Percentiles rank a stretch among this genome's conserved stretches.
phyloP scores from a whole-genome alignment of 2,113 vertebrate species.

The Thamnophis sirtalis region DNA sequence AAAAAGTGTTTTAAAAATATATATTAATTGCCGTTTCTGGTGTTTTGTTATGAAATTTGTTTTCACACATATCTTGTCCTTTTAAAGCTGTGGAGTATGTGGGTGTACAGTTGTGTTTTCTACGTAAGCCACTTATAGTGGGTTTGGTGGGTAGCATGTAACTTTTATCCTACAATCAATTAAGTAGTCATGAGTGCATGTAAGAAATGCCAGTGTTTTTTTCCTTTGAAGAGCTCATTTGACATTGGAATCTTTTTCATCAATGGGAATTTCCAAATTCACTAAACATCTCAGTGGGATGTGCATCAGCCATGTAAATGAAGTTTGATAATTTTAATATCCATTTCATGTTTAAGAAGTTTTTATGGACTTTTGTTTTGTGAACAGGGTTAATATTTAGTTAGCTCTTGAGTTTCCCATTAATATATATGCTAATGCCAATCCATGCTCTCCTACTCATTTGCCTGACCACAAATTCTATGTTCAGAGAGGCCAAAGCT shows the following conservation, averaged over 20 bases:
- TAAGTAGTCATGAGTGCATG: not conserved
- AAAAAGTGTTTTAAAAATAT: not conserved
- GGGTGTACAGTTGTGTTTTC: not conserved
- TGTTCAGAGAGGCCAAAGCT: not conserved
- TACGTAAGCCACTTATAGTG: not conserved
- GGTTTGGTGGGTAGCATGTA: not conserved
- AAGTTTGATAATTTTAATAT: not conserved
- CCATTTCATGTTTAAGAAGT: not conserved
- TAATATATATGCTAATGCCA: not conserved
- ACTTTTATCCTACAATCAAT: not conserved
- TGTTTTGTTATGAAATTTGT: not conserved
- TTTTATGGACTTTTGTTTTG: not conserved
- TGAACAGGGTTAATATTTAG: not conserved
- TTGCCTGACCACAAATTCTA: not conserved
- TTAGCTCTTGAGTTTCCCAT: not conserved
- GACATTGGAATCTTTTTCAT: not conserved
- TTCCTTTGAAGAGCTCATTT: not conserved
- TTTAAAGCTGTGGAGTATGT: not conserved
- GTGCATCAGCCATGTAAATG: not conserved
- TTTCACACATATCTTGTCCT: not conserved
- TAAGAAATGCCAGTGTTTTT: not conserved
- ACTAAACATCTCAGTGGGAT: not conserved
- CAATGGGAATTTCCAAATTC: not conserved
- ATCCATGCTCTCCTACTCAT: not conserved
- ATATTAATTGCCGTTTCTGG: not conserved